phyloP scores from a whole-genome alignment of 2,797 vertebrate species.

The Pampus argenteus region DNA sequence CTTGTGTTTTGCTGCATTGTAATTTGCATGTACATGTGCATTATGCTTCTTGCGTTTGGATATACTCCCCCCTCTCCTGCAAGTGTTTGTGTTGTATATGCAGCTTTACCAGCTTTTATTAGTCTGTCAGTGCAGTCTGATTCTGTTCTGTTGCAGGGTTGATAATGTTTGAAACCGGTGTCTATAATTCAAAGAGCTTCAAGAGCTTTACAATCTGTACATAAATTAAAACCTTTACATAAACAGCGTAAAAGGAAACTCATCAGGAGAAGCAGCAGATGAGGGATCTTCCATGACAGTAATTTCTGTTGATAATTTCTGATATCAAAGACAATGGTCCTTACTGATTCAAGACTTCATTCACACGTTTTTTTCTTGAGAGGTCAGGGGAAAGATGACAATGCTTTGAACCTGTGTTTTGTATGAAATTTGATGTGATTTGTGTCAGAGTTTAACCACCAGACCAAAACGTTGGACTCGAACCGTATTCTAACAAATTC shows the following conservation, averaged over 20 bases:
- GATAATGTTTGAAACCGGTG: conserved; percentile 6
- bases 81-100: conserved; percentile 28
- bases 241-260: neutral
- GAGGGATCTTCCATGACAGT: neutral
- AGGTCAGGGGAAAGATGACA: conserved; percentile 29
- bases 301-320: neutral
- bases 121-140: conserved; percentile 32
- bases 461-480: conserved; percentile 37
- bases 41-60: conserved; percentile 9
- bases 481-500: conserved; percentile 45
- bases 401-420: conserved; percentile 22
- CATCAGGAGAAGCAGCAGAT: neutral
- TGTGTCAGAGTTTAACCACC: conserved; percentile 44
- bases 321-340: neutral
- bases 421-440: conserved; percentile 5
- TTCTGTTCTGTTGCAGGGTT: conserved; percentile 19
- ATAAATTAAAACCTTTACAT: neutral
- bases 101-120: conserved; percentile 36
- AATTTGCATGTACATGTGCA: conserved; percentile 1
- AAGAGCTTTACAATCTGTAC: neutral
- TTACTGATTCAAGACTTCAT: neutral
- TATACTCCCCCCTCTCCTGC: neutral
- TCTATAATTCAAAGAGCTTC: neutral
- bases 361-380: neutral
- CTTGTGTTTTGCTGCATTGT: conserved; percentile 8